These are phyloP conservation scores for Meiosimyza decipiens DNA, from an alignment of 2,888 invertebrate genomes.

Conservation along the genomic window DNA sequence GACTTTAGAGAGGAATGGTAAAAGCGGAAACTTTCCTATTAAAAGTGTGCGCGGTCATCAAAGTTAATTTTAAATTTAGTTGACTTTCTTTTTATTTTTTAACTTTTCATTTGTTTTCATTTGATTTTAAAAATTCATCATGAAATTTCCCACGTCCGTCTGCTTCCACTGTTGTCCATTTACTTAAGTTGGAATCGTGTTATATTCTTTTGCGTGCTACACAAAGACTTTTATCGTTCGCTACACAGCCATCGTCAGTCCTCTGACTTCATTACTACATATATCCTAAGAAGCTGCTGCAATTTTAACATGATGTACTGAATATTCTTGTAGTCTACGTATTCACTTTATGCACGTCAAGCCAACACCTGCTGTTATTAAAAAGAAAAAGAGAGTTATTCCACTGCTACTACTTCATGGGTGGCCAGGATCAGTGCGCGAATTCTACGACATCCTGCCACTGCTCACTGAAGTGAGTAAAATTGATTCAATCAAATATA, in stretches of 20 bases:
- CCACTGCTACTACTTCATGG: slow-evolving; percentile 83
- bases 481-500: slow-evolving; percentile 67
- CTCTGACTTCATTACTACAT: no score
- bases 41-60: no score
- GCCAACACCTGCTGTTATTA: slow-evolving; percentile 66
- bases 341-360: slow-evolving; percentile 78
- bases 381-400: slow-evolving; percentile 66
- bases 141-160: not conserved
- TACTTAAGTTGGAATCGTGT: no score
- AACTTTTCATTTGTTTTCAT: not conserved
- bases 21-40: no score
- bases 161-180: not conserved
- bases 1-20: no score
- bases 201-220: no score
- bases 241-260: no score
- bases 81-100: not conserved
- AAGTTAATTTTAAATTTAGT: no score
- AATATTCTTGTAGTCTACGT: slow-evolving; percentile 59
- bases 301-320: not conserved
- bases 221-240: no score
- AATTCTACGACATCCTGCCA: slow-evolving; percentile 82
- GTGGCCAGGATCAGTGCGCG: slow-evolving; percentile 88
- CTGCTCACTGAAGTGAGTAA: slow-evolving; percentile 69
- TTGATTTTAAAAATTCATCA: not conserved
- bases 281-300: not conserved